Evolutionary conservation across 2,113 vertebrate genomes (phyloP), one percentile per base, ranked within the genome.

Genomic region (Colinus virginianus): DNA sequence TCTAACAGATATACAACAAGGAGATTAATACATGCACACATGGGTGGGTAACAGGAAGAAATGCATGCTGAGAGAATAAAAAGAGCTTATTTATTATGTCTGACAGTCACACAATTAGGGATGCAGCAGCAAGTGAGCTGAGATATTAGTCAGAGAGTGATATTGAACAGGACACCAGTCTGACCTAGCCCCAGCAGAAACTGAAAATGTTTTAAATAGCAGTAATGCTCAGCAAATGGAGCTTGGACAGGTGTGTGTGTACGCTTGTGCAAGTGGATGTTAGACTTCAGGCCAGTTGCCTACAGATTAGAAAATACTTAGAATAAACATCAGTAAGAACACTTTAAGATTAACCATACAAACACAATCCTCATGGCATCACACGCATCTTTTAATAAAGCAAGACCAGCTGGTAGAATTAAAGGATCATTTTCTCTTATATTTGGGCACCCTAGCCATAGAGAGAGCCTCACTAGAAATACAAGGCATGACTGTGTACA

Each of bases 391-490:
- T 70, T 93, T 75, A 46, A 70, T 55, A 82, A 87, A 93, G 32
- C 51, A 78, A 85, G 49, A 83, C 30, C 58, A 66, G n/a, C 55
- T 89, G 75, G 26, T 13, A 82, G 48, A 94, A 90, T 69, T 48
- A 9, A 78, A 78, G n/a, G 82, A 83, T 74, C 1, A 22, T 76
- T 89, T 93, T 92, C 18, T 84, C 8, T 85, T 74, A 56, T 82
- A 74, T 77, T 93, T 92, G 49, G 70, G 87, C 45, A 77, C 90
- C 55, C 8, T 88, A 64, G 40, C n/a, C 66, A 34, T 55, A 84
- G 76, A 84, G 67, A 88, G 84, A 80, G 26, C 28, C 76, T 75
- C 51, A 45, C 22, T 55, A 67, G 61, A 83, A 86, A 69, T 59
- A 26, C 71, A 82, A 78, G 64, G 23, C 46, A 71, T 48, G 68